Percentiles rank a stretch among this genome's conserved stretches.
These are phyloP conservation scores for Mus caroli DNA, from an alignment of 2,797 vertebrate species.

Conservation along the genomic window DNA sequence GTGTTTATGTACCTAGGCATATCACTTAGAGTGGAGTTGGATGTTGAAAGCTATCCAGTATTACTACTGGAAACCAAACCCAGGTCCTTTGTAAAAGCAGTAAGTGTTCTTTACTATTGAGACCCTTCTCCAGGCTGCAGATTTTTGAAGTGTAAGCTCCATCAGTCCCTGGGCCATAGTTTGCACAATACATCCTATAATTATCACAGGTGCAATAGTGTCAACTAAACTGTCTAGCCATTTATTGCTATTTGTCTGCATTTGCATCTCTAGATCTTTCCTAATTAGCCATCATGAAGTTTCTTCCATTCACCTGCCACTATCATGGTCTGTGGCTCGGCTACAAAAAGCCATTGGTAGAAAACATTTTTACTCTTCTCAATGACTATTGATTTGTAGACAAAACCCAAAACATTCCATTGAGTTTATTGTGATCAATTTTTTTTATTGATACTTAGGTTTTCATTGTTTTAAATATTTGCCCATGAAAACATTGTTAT, in stretches of 20 bases:
- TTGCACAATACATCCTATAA: not conserved
- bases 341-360: not conserved
- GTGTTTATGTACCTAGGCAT: not conserved
- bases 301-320: slow-evolving; percentile 23
- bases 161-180: slow-evolving; percentile 4
- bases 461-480: not conserved
- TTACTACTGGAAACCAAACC: not conserved
- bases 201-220: slow-evolving; percentile 18
- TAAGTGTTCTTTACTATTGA: not conserved
- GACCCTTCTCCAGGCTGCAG: not conserved
- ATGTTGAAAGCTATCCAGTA: not conserved
- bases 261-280: slow-evolving; percentile 42
- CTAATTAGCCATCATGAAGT: slow-evolving; percentile 36
- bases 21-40: not conserved
- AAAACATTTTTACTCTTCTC: not conserved
- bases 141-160: slow-evolving; percentile 46
- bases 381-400: not conserved
- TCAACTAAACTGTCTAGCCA: slow-evolving; percentile 47
- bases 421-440: not conserved
- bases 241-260: slow-evolving; percentile 14
- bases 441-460: not conserved
- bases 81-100: not conserved
- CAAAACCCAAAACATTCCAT: not conserved
- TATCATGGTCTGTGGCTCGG: not conserved
- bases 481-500: not conserved